phyloP scores from a whole-genome alignment of 2,888 invertebrate species.

The Stenodema calcarata region DNA sequence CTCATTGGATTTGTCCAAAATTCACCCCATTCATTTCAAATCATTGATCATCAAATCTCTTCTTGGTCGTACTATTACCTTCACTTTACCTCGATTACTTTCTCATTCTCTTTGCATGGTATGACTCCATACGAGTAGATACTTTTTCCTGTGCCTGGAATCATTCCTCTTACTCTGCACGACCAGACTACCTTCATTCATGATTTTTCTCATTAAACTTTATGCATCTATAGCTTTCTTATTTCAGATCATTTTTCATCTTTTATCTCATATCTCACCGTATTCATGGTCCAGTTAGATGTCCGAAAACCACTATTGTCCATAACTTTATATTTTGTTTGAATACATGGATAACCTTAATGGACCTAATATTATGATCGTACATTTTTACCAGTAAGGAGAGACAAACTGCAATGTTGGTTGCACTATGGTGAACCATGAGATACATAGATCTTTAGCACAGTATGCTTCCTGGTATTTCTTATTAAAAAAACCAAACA shows the following conservation, averaged over 20 bases:
- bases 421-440: too few relatives aligned
- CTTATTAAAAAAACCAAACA: too few relatives aligned
- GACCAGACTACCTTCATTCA: not conserved
- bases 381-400: too few relatives aligned
- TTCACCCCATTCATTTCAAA: not conserved
- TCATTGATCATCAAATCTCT: not conserved
- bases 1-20: not conserved
- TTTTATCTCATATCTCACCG: not conserved
- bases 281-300: not conserved
- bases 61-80: not conserved
- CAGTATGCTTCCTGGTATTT: too few relatives aligned
- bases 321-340: too few relatives aligned
- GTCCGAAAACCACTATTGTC: too few relatives aligned
- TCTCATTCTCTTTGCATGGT: not conserved
- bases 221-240: not conserved
- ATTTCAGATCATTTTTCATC: not conserved
- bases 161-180: not conserved
- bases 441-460: too few relatives aligned
- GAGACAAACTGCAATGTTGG: too few relatives aligned
- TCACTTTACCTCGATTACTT: not conserved
- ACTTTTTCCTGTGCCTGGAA: not conserved
- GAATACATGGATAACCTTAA: too few relatives aligned
- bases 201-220: not conserved
- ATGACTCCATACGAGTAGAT: not conserved
- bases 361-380: too few relatives aligned